Conservation (phyloP, 2,797 vertebrate species). For the Smutsia gigantea region DNA sequence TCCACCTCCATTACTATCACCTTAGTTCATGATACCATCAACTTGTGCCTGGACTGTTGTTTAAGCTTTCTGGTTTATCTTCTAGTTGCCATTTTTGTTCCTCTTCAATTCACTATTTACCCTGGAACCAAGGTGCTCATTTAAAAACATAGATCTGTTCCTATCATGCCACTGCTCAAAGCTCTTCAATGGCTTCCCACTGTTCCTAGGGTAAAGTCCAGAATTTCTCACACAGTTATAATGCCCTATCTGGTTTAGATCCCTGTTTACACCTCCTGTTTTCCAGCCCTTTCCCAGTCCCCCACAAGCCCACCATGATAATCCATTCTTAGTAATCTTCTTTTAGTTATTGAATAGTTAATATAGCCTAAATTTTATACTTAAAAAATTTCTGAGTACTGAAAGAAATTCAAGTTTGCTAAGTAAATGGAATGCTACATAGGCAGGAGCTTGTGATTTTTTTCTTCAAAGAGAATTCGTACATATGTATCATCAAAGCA, state of each 20-base stretch:
- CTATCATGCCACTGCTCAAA: background rate
- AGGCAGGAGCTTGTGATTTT: conserved; percentile 34
- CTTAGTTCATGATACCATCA: background rate
- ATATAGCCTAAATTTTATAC: background rate
- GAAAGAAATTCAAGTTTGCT: conserved; percentile 5
- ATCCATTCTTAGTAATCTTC: background rate
- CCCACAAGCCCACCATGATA: accelerated
- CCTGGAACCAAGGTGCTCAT: background rate
- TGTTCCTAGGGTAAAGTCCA: background rate
- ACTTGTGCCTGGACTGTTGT: background rate
- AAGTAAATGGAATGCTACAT: conserved; percentile 28
- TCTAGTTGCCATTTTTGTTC: background rate
- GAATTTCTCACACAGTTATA: background rate
- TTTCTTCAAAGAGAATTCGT: conserved; percentile 56
- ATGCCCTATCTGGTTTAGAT: background rate
- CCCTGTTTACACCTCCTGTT: background rate
- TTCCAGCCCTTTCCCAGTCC: background rate
- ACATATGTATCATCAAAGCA: conserved; percentile 65
- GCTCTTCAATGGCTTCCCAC: background rate
- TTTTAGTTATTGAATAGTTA: conserved; percentile 52
- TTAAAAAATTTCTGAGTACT: conserved; percentile 30
- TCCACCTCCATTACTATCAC: background rate
- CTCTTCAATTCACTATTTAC: background rate
- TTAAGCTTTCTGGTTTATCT: background rate
- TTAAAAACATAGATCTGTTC: background rate